Evolutionary conservation across 1,140 invertebrate species (phyloP), one percentile per base, ranked within the genome.

Genomic region (Philaenus spumarius): DNA sequence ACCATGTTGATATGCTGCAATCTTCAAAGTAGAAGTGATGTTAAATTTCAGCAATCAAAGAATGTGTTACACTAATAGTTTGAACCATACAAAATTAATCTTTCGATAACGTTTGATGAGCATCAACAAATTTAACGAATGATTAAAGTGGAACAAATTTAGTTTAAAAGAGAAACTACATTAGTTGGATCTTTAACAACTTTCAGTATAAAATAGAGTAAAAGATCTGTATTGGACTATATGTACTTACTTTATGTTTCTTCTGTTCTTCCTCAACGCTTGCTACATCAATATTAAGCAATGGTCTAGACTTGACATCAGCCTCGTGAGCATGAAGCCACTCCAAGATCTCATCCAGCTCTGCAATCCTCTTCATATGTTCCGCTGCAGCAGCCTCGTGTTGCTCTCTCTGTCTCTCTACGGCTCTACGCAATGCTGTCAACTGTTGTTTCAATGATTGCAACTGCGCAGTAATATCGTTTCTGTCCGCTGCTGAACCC

Each of bases 361-460:
- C 88, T 11, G 81, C 77, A 7, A 86, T 83, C 46, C 94, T 76
- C 70, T 91, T 88, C 62, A 83, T 84, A 68, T 93, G 86, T 66
- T 93, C 90, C 11, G 89, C 90, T n/a, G 89, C 86, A 1, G 91
- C 84, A 39, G 85, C 77, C 69, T 94, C 89, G 67, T 94, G 89
- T 68, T 94, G 86, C 70, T 92, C 85, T 35, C 87, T 80, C 70
- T 92, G 87, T 20, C 83, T 84, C 68, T 95, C 90, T 1, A 95
- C 90, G 0, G 83, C 82, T 68, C 87, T 80, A 70, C 89, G 80
- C 0, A 96, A 40, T 19, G 37, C 61, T 23, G 56, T 58, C 46
- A 58, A 24, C 61, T 93, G 86, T 69, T 90, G 87, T 72, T 94
- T 95, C 2, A 95, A 65, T 0, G 84, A 85, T 66, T 95, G 90